Evolutionary conservation across 2,113 vertebrate species (phyloP).

Genomic region (Ammospiza nelsoni): DNA sequence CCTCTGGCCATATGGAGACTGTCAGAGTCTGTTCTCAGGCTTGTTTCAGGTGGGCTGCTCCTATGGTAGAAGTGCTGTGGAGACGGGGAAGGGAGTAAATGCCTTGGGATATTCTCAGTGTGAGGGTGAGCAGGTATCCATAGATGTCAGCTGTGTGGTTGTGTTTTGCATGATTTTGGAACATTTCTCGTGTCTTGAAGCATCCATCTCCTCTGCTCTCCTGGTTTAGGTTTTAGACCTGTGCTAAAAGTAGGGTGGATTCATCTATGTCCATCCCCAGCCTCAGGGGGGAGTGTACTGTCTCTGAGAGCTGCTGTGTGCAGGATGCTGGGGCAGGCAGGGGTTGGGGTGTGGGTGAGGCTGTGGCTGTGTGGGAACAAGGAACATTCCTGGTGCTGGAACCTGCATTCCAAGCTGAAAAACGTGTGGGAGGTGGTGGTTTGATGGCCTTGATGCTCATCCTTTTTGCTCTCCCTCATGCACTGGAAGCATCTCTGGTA

Average conservation of each 20-base stretch:
- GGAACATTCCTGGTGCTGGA: neutral
- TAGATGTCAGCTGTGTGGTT: neutral
- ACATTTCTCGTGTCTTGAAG: neutral
- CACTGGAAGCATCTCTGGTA: neutral
- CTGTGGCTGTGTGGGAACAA: neutral
- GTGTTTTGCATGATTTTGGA: neutral
- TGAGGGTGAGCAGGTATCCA: neutral
- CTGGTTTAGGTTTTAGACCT: neutral
- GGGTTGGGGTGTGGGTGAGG: neutral
- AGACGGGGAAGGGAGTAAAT: neutral
- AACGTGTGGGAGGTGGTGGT: neutral
- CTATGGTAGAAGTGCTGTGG: neutral
- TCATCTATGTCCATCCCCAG: neutral
- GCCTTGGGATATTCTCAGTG: neutral
- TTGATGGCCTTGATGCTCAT: neutral
- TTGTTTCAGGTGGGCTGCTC: neutral
- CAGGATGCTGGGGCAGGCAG: neutral
- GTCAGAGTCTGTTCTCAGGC: neutral
- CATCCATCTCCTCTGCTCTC: neutral
- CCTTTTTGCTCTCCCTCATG: neutral
- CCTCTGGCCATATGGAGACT: neutral
- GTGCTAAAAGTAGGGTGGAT: neutral
- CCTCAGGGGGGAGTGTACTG: neutral
- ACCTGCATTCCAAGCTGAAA: neutral
- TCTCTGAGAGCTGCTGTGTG: neutral